Evolutionary conservation across 1,140 invertebrate genomes (phyloP).

Genomic region (Heliconius melpomene): DNA sequence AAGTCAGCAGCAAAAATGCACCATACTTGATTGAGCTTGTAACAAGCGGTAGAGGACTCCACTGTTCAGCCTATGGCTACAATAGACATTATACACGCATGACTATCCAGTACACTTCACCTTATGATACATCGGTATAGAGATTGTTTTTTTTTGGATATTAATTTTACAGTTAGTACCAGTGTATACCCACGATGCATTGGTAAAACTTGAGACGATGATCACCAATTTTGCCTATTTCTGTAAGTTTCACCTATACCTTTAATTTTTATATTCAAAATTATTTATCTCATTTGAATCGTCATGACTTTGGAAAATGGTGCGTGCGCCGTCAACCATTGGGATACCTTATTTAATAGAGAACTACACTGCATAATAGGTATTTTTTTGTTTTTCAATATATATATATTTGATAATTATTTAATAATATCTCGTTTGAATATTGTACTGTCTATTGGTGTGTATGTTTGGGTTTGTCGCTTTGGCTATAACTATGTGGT

Average conservation of each 20-base stretch:
- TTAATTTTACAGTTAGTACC: neutral
- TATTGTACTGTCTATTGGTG: neutral
- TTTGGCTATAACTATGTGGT: slow-evolving; percentile 4
- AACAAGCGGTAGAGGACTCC: slow-evolving; percentile 22
- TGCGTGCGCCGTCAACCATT: neutral
- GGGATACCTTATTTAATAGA: neutral
- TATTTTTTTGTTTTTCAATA: neutral
- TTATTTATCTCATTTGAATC: too few species aligned
- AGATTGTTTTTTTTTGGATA: neutral
- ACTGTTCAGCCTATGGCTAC: slow-evolving; percentile 13
- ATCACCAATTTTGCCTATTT: neutral
- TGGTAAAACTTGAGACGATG: neutral
- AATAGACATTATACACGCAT: slow-evolving; percentile 25
- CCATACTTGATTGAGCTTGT: slow-evolving; percentile 20
- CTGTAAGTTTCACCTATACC: slow-evolving; percentile 17
- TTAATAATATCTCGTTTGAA: neutral
- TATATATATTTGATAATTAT: neutral
- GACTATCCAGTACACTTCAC: slow-evolving; percentile 21
- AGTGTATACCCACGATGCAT: neutral
- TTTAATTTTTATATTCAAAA: too few species aligned
- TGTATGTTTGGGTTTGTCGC: slow-evolving; percentile 1
- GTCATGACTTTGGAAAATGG: too few species aligned
- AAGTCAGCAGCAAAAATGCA: slow-evolving; percentile 13
- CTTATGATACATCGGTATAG: neutral
- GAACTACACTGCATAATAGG: neutral